Base-by-base conservation (phyloP, 2,797 vertebrate genomes). In the Rhabdomys pumilio region DNA sequence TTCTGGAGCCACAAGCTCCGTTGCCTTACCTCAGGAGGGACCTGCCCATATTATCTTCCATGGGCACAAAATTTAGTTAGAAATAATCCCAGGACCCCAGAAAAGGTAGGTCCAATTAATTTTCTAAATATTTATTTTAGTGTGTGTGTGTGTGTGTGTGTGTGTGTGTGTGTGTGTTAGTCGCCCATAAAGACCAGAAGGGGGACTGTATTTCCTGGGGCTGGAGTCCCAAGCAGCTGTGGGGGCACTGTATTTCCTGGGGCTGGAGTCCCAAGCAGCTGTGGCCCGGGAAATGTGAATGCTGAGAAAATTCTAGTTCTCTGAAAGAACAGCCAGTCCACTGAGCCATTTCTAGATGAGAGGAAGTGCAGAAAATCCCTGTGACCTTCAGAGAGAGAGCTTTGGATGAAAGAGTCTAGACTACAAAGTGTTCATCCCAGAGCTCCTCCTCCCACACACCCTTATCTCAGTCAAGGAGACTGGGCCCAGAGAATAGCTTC, bases 21-120 rank as follows among this genome's bases (percentile, higher is more conserved):
- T 22, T 38, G 47, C 61, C 11, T 73, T 38, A 65, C 80, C 44
- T 90, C 47, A 55, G 44, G 29, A 34, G 53, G 34, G 75, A 55
- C 24, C 82, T 15, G 47, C 14, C 24, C n/a, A 61, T 3, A 26
- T 9, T n/a, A 76, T 61, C 50, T 81, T 90, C 72, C 75, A 72
- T 38, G 41, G 41, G 83, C 47, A 91, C 19, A 93, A 89, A 86
- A n/a, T 73, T 29, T 81, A 9, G 59, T 24, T 76, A 90, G 90
- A 91, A 93, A 44, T 87, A 24, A 73, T 22, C 53, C 22, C 31
- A 63, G 26, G 26, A 38, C 73, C 79, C 47, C 53, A 19, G 55
- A 26, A 86, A 93, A n/a, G 11, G n/a, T 89, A n/a, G 53, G 44
- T 55, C 14, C 17, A 0, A 75, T 59, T 26, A 55, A 55, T 55